Percentiles rank a stretch among this genome's conserved stretches.
Evolutionary conservation across 1,140 invertebrate species (phyloP).

Genomic region (Vanessa tameamea): DNA sequence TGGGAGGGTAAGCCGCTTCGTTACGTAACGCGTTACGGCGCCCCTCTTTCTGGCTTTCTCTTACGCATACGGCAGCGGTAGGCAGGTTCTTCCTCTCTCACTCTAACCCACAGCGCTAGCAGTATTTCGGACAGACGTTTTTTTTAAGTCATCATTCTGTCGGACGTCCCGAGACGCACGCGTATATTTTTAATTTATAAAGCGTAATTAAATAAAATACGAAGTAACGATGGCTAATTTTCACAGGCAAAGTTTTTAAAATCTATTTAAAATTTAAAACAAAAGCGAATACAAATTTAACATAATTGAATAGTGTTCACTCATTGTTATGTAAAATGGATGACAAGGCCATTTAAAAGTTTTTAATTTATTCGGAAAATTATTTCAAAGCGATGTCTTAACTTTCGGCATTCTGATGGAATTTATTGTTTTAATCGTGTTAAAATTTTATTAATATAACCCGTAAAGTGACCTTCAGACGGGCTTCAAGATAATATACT

Average conservation of each 20-base stretch:
- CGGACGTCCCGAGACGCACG: no score
- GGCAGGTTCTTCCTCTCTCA: no score
- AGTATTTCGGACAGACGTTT: no score
- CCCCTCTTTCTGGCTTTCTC: no score
- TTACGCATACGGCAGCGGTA: no score
- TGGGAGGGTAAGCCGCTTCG: no score
- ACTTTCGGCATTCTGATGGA: slow-evolving; percentile 21
- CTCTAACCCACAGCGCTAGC: no score
- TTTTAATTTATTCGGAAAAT: slow-evolving; percentile 62
- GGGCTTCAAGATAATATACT: background rate
- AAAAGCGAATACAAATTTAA: slow-evolving; percentile 37
- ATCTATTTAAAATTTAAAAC: slow-evolving; percentile 40
- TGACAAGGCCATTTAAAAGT: slow-evolving; percentile 56
- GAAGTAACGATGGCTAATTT: background rate
- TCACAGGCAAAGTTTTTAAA: slow-evolving; percentile 18
- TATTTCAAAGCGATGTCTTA: slow-evolving; percentile 36
- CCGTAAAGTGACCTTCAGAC: background rate
- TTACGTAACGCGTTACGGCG: no score
- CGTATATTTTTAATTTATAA: no score
- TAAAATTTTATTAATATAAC: background rate
- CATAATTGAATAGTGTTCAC: slow-evolving; percentile 50
- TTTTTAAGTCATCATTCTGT: no score
- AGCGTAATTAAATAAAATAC: background rate
- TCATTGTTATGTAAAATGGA: slow-evolving; percentile 63
- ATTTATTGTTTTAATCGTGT: background rate